Evolutionary conservation across 2,888 invertebrate genomes (phyloP), one percentile per base, ranked within the genome.

Genomic region (Diadegma fenestrale): DNA sequence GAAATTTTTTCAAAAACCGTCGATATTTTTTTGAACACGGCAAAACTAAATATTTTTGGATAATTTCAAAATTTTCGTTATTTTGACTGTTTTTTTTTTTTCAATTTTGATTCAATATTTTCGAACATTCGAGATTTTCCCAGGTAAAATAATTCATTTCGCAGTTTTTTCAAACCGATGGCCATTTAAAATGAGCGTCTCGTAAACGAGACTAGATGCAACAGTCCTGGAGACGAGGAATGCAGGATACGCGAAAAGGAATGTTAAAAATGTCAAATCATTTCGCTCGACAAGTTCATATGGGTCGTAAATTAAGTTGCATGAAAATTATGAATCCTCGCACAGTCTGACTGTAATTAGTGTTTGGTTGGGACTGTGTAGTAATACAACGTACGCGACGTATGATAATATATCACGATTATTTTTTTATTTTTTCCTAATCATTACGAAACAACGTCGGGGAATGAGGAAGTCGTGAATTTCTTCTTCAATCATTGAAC

Each of bases 401-500:
- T 37, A 71, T 30, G 37, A 76, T 54, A 30, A 80, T 80, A 58
- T 68, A 76, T 77, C 63, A 71, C 17, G 45, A 12, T 1, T 12
- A 22, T n/a, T 78, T 58, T 48, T 73, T 61, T n/a, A 73, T 58
- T 48, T 73, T 61, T 26, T 22, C n/a, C 22, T 33, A 61, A 69
- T 41, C 61, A 43, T 75, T 63, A 45, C 63, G 26, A 77, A 76
- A 76, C 63, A 12, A 22, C 75, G 43, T 76, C 26, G 12, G 33
- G 17, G 54, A 80, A 84, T 80, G 76, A 80, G 84, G 71, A 84
- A 76, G 80, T 80, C 64, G 54, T 37, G 30, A 76, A 37, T 22
- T 22, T 1, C 22, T 14, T 41, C n/a, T 43, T 43, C 12, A 17
- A 26, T 43, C 43, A 7, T 76, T 51, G 63, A 17, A 14, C 51